These are phyloP conservation scores for Caradrina kadenii DNA, from an alignment of 2,888 invertebrate genomes.

Conservation along the genomic window DNA sequence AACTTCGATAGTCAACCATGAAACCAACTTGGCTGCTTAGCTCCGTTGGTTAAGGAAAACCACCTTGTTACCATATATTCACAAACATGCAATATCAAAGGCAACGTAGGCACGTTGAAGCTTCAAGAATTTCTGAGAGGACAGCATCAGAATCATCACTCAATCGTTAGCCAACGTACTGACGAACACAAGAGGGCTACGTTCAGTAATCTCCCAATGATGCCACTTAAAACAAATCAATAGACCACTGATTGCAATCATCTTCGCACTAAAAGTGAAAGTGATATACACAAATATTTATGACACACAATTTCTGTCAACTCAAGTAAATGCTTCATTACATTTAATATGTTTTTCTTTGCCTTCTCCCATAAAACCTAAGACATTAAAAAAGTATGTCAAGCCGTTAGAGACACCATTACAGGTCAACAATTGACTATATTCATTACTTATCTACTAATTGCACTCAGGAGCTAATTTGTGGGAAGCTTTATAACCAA, in stretches of 20 bases:
- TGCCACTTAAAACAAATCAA: conserved; percentile 52
- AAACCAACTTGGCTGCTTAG: no score
- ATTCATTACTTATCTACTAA: conserved; percentile 26
- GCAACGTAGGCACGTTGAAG: no score
- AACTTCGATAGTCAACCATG: no score
- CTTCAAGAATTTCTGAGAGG: not conserved
- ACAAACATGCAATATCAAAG: no score
- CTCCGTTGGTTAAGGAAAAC: no score
- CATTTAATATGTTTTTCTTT: conserved; percentile 56
- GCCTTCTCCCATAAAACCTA: conserved; percentile 57
- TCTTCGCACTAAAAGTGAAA: conserved; percentile 42
- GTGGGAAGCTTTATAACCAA: conserved; percentile 4
- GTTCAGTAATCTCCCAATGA: conserved; percentile 24
- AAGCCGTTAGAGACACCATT: conserved; percentile 45
- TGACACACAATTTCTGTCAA: conserved; percentile 44
- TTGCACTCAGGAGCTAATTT: conserved; percentile 13
- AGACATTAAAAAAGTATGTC: conserved; percentile 48
- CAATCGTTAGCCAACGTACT: conserved; percentile 1
- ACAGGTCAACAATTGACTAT: conserved; percentile 43
- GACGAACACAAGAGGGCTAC: conserved; percentile 4
- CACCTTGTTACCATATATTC: no score
- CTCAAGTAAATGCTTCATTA: conserved; percentile 58
- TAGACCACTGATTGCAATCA: conserved; percentile 43
- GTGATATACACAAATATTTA: conserved; percentile 56
- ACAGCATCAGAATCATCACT: not conserved